Conservation (phyloP, 1,140 invertebrate genomes). For the Diabrotica undecimpunctata region DNA sequence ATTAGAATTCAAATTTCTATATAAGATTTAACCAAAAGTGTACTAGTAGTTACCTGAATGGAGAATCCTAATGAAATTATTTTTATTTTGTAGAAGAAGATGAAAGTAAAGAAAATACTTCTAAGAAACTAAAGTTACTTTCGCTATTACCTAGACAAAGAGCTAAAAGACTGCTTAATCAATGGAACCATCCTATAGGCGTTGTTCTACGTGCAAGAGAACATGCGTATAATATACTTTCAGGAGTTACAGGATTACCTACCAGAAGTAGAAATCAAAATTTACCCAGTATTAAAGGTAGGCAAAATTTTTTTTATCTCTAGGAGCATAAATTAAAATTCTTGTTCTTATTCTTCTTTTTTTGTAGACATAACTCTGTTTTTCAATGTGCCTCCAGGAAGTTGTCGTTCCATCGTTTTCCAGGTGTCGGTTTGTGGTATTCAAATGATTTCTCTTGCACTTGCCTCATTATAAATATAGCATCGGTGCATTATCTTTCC, state of each 20-base stretch:
- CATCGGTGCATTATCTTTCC: too few species aligned
- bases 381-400: too few species aligned
- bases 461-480: too few species aligned
- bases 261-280: constrained; percentile 17
- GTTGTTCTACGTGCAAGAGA: constrained; percentile 73
- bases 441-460: too few species aligned
- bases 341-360: too few species aligned
- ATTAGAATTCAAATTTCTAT: too few species aligned
- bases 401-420: too few species aligned
- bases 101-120: constrained; percentile 60
- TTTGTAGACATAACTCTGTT: too few species aligned
- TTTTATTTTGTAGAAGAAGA: constrained; percentile 57
- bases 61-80: not conserved
- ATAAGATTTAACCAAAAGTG: too few species aligned
- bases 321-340: too few species aligned
- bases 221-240: constrained; percentile 73
- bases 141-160: constrained; percentile 70
- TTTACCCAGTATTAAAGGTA: not conserved
- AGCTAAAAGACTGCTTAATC: constrained; percentile 70
- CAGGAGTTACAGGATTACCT: constrained; percentile 51
- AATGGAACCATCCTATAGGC: constrained; percentile 74
- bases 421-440: too few species aligned
- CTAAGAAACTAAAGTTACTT: constrained; percentile 68
- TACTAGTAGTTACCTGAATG: too few species aligned
- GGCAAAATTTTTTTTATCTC: not conserved